Percentiles rank a stretch among this genome's conserved stretches.
Evolutionary conservation across 1,140 invertebrate genomes (phyloP).

Genomic region (Dreissena rostriformis): DNA sequence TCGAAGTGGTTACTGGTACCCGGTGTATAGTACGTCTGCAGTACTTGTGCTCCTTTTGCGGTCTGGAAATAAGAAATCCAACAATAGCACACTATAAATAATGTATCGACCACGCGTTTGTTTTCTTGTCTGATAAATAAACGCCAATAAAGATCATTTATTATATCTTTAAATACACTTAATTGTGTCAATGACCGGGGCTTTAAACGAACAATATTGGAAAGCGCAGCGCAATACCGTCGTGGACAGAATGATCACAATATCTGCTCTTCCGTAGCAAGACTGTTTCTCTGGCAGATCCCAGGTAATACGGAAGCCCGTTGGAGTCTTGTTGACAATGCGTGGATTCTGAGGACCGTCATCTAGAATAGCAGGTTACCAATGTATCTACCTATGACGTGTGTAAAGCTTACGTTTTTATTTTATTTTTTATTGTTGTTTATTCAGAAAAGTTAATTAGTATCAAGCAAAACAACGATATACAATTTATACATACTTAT

Average conservation of each 20-base stretch:
- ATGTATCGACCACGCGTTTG: not conserved
- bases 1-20: slow-evolving; percentile 14
- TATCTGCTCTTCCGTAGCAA: slow-evolving; percentile 23
- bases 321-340: not conserved
- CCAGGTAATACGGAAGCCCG: slow-evolving; percentile 21
- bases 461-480: too few relatives aligned
- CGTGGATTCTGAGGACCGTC: not conserved
- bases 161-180: not conserved
- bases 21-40: not conserved
- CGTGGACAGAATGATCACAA: slow-evolving; percentile 18
- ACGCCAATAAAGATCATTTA: not conserved
- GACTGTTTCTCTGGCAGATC: slow-evolving; percentile 35
- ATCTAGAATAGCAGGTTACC: not conserved
- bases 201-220: not conserved
- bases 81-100: not conserved
- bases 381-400: too few relatives aligned
- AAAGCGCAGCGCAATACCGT: not conserved
- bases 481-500: too few relatives aligned
- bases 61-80: not conserved
- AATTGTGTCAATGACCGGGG: not conserved
- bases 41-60: not conserved
- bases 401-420: too few relatives aligned
- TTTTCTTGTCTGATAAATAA: not conserved
- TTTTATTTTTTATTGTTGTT: too few relatives aligned
- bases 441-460: too few relatives aligned